A percentile compares a stretch with the other conserved stretches of the same genome.
phyloP scores from a whole-genome alignment of 2,113 vertebrate species.

The Chionis minor region DNA sequence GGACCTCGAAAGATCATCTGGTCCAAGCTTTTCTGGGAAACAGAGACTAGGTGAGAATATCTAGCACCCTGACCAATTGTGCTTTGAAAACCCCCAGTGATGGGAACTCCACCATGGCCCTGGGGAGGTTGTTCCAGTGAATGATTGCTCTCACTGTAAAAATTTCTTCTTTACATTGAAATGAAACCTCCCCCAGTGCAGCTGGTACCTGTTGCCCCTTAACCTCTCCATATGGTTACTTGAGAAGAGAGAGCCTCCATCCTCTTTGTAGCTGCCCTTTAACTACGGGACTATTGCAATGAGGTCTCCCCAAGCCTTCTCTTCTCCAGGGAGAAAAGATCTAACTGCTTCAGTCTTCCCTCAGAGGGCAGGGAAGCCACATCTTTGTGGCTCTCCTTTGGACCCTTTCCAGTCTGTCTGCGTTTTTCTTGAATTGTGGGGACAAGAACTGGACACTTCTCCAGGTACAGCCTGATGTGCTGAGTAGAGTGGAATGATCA shows the following conservation, averaged over 20 bases:
- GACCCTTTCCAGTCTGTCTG: neutral
- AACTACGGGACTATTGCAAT: neutral
- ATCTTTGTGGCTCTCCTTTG: neutral
- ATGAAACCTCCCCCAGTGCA: neutral
- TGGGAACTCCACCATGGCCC: neutral
- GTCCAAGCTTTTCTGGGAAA: neutral
- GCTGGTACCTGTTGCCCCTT: neutral
- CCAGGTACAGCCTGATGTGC: rapidly evolving
- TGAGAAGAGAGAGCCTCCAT: neutral
- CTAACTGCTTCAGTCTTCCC: neutral
- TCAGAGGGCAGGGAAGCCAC: neutral
- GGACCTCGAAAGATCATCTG: neutral
- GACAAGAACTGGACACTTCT: neutral
- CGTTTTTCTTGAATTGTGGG: neutral
- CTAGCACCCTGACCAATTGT: neutral
- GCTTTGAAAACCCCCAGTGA: neutral
- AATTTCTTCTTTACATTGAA: neutral
- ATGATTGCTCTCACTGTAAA: neutral
- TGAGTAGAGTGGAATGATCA: neutral
- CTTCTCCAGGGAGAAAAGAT: neutral
- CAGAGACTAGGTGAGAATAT: neutral
- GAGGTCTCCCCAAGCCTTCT: neutral
- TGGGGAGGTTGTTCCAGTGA: neutral
- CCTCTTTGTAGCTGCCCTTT: neutral
- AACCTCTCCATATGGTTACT: neutral